These are phyloP conservation scores for Solenodon paradoxus DNA, from an alignment of 2,113 vertebrate genomes.

Conservation along the genomic window DNA sequence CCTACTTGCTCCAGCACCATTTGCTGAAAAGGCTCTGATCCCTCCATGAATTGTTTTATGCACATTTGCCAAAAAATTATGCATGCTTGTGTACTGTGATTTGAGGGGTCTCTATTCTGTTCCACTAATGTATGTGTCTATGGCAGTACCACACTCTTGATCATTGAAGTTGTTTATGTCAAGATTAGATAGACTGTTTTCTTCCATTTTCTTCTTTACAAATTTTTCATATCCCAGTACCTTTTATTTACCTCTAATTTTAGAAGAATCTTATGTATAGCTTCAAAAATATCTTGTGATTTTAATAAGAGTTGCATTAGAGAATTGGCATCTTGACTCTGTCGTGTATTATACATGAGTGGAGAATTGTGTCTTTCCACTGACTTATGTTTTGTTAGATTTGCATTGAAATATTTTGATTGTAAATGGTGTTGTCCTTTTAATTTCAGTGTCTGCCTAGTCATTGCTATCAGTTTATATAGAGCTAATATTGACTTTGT, in stretches of 20 bases:
- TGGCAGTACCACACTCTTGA: not conserved
- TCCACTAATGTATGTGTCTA: not conserved
- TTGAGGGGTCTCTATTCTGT: too few relatives aligned
- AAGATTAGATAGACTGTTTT: not conserved
- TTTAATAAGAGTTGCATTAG: not conserved
- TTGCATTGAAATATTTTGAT: too few relatives aligned
- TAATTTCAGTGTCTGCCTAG: not conserved
- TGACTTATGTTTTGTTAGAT: too few relatives aligned
- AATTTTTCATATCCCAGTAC: too few relatives aligned
- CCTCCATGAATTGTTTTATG: not conserved
- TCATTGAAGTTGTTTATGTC: too few relatives aligned
- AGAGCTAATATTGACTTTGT: not conserved
- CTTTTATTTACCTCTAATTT: not conserved
- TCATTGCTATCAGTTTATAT: not conserved
- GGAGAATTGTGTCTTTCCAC: too few relatives aligned
- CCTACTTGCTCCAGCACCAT: not conserved
- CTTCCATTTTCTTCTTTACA: too few relatives aligned
- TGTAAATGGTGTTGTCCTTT: not conserved
- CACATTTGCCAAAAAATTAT: not conserved
- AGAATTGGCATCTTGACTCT: not conserved
- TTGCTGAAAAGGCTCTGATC: not conserved
- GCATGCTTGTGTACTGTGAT: not conserved
- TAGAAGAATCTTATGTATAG: too few relatives aligned
- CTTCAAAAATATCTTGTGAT: not conserved
- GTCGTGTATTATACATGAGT: not conserved